Base-by-base conservation (phyloP, 2,888 invertebrate species). In the Papilio protenor region DNA sequence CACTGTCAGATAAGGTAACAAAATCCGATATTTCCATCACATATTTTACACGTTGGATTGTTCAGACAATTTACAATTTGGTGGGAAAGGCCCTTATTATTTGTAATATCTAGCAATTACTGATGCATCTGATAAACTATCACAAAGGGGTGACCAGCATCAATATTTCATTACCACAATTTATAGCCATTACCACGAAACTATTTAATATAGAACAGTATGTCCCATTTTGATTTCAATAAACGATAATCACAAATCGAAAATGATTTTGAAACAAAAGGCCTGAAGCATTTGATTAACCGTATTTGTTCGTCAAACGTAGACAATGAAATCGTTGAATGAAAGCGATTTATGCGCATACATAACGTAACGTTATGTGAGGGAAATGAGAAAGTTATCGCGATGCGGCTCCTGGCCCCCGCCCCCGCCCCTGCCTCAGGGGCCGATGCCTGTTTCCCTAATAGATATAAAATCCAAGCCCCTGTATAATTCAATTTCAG, bases 351-450 rank as follows among this genome's bases (percentile, higher is more conserved):
- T 74, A 78, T 66, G 75, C 77, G 79, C 52, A 52, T 73, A 64
- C 59, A 40, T 77, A 78, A 81, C 81, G 81, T 80, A 75, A 75
- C 64, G 74, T 75, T 75, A 69, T 75, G 76, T 76, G 76, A 81
- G 92, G 94, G 94, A 94, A 94, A 93, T 93, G 93, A 92, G 91
- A 92, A 94, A 92, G 92, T 93, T 94, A 93, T 93, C 93, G 90
- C 89, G 90, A 89, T 90, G 92, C 90, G 92, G 93, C 93, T 91
- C 93, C 91, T 88, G 85, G 85, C 90, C 89, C 90, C 86, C 90
- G 85, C 87, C 88, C 86, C 86, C 89, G 90, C 89, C 90, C 89
- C 90, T 89, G 57, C 57, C 57, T 21, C 57, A 11, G 57, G 55
- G 27, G 27, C 61, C 61, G 61, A 61, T 6, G 61, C 27, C 61